Conservation (phyloP, 2,888 invertebrate genomes). For the Papilio gigon region DNA sequence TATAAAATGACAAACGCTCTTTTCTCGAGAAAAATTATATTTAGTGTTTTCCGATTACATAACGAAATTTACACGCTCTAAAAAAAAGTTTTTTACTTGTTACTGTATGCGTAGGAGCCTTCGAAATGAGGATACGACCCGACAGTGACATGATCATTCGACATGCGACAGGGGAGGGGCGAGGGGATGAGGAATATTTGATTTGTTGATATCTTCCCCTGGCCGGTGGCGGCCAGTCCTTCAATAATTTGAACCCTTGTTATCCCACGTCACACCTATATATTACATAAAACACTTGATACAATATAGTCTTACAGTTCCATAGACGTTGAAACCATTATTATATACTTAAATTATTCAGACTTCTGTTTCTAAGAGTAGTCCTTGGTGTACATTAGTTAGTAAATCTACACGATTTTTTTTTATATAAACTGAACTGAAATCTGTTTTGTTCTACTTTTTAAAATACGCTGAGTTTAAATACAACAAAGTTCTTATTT, state of each 20-base stretch:
- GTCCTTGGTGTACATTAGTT: neutral
- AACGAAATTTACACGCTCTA: too few species aligned
- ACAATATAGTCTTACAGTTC: neutral
- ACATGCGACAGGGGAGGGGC: slow-evolving; percentile 4
- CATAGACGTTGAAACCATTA: neutral
- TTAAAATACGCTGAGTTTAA: too few species aligned
- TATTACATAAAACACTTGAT: neutral
- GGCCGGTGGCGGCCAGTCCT: slow-evolving; percentile 21
- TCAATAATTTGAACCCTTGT: slow-evolving; percentile 36
- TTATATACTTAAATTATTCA: neutral
- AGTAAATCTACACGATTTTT: neutral
- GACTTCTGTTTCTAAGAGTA: neutral
- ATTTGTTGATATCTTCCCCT: slow-evolving; percentile 33
- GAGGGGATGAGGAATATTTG: slow-evolving; percentile 10
- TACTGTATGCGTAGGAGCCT: neutral
- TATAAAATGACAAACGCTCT: too few species aligned
- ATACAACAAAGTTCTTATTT: too few species aligned
- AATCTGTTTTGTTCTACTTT: too few species aligned
- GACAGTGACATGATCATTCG: neutral
- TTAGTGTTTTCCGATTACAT: too few species aligned
- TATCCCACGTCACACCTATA: slow-evolving; percentile 31
- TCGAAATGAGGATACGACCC: neutral
- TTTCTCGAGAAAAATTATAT: too few species aligned
- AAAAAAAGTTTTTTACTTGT: neutral
- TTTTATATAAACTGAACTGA: too few species aligned